phyloP scores from a whole-genome alignment of 2,888 invertebrate genomes.

The Leptura quadrifasciata region DNA sequence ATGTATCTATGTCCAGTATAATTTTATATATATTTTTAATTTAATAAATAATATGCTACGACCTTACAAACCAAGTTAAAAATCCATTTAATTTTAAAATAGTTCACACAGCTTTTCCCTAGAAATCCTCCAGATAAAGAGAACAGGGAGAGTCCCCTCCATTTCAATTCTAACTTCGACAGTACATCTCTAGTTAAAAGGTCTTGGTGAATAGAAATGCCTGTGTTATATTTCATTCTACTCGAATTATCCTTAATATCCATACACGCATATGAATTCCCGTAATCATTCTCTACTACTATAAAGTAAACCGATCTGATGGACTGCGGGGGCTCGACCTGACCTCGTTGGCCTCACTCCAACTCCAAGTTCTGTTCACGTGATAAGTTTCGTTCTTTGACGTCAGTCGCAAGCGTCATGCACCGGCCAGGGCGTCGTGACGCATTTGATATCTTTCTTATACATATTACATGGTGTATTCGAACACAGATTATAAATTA shows the following conservation, averaged over 20 bases:
- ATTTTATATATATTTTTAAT: no score
- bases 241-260: neutral
- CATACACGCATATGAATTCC: neutral
- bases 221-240: constrained; percentile 2
- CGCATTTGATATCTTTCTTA: constrained; percentile 33
- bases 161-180: neutral
- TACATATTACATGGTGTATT: constrained; percentile 36
- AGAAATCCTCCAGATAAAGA: no score
- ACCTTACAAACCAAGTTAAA: no score
- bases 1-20: no score
- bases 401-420: constrained; percentile 39
- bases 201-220: neutral
- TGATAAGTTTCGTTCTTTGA: constrained; percentile 18
- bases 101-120: no score
- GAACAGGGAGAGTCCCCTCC: neutral
- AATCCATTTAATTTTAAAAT: no score
- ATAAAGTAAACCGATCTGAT: constrained; percentile 32
- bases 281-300: constrained; percentile 24
- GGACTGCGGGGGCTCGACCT: constrained; percentile 49
- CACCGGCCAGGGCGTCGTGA: constrained; percentile 34
- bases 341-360: constrained; percentile 46
- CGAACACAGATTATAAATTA: constrained; percentile 35
- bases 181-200: neutral
- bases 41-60: no score
- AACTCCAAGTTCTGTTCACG: constrained; percentile 6